Evolutionary conservation across 2,113 vertebrate species (phyloP).

Genomic region (Cyanoramphus novaezelandiae): DNA sequence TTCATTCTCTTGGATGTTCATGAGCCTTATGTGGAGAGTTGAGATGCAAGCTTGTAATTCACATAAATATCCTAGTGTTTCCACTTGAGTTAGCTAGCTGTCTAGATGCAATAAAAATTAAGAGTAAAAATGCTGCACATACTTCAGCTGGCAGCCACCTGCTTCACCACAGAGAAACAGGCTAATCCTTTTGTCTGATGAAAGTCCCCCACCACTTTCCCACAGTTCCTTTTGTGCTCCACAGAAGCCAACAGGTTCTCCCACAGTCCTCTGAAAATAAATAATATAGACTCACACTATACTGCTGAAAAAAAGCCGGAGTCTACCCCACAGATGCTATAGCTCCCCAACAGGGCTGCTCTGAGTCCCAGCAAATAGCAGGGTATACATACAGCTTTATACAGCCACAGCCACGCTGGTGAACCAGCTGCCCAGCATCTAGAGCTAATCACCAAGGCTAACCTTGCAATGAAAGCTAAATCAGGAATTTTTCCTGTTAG

Average conservation of each 20-base stretch:
- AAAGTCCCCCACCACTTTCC: conserved; percentile 56
- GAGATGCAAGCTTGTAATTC: conserved; percentile 23
- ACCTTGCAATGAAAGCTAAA: not conserved
- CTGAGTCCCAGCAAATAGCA: not conserved
- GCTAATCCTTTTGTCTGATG: conserved; percentile 56
- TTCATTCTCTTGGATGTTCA: not conserved
- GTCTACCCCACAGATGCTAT: not conserved
- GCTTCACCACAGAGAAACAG: conserved; percentile 32
- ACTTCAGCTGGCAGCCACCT: conserved; percentile 59
- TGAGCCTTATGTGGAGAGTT: not conserved
- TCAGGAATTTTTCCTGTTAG: not conserved
- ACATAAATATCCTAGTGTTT: conserved; percentile 10
- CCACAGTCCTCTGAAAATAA: not conserved
- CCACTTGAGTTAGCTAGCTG: conserved; percentile 18
- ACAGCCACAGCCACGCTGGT: not conserved
- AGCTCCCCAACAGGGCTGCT: not conserved
- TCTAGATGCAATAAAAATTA: conserved; percentile 51
- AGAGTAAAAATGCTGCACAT: conserved; percentile 30
- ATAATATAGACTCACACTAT: not conserved
- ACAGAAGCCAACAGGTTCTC: not conserved
- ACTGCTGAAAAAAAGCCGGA: not conserved
- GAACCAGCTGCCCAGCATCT: not conserved
- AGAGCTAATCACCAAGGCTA: not conserved
- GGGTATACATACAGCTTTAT: not conserved
- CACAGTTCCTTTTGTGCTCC: conserved; percentile 45